Evolutionary conservation across 1,140 invertebrate species (phyloP), one percentile per base, ranked within the genome.

Genomic region (Drosophila nebulosa): DNA sequence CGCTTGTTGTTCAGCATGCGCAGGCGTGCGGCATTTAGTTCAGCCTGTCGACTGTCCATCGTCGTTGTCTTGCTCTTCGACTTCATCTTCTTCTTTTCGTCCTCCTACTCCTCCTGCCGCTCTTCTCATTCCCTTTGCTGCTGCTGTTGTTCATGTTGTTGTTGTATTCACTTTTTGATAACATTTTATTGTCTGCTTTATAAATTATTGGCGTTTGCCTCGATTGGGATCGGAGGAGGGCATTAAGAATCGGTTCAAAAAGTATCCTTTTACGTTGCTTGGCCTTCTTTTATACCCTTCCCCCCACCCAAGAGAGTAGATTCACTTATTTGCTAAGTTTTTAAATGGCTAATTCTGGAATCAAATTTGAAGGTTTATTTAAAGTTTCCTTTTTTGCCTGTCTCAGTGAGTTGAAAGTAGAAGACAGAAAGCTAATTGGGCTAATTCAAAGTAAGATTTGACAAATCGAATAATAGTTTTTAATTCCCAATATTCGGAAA

Each of bases 21-120:
- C 86, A 89, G 80, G 86, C 86, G 86, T 86, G 78, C 86, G 59
- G 86, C 86, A 90, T 89, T 89, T 89, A 89, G 86, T 89, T 89
- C 86, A 89, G 86, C 78, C 78, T 89, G 80, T 90, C 81, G 71
- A 61, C 70, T 74, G 51, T 36, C 69, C 59, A 63, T 65, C 58
- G 69, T 60, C 55, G 42, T 24, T 32, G 21, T 26, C 9, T 46
- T 46, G 39, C 16, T 21, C 39, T 10, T 9, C 39, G n/a, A 24
- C n/a, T 9, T 42, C 16, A 42, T 42, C 16, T n/a, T n/a, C 16
- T 16, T 52, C 55, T 36, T 9, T 16, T 12, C 7, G 24, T 22
- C 35, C 18, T 66, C 42, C 55, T 26, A 53, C 69, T 59, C 24
- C 24, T 62, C 64, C 68, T 63, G 5, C 26, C 7, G 5, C 26